Evolutionary conservation across 2,888 invertebrate species (phyloP).

Genomic region (Hololepta plana): DNA sequence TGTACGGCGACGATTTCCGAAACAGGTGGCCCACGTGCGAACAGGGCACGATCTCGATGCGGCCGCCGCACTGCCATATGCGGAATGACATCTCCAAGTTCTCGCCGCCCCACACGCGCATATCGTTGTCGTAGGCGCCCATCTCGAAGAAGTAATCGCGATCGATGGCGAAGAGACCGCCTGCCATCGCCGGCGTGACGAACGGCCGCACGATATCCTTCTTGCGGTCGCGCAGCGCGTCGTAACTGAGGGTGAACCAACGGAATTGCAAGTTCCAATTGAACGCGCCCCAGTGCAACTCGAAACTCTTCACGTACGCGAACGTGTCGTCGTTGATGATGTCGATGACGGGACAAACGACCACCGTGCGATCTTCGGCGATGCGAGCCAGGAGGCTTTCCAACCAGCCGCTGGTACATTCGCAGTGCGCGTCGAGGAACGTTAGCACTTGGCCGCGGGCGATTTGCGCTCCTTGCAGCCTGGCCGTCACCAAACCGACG

Average conservation of each 20-base stretch:
- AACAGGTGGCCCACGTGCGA: conserved; percentile 90
- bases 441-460: conserved; percentile 64
- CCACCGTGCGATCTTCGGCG: conserved; percentile 38
- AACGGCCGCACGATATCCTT: conserved; percentile 49
- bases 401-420: conserved; percentile 61
- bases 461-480: conserved; percentile 55
- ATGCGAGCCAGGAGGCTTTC: conserved; percentile 37
- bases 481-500: conserved; percentile 65
- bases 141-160: conserved; percentile 71
- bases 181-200: conserved; percentile 83
- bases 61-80: conserved; percentile 90
- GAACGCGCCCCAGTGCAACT: conserved; percentile 95
- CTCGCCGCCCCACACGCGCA: conserved; percentile 95
- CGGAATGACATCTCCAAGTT: conserved; percentile 83
- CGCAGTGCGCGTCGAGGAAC: conserved; percentile 88
- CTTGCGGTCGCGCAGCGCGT: conserved; percentile 41
- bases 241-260: conserved; percentile 59
- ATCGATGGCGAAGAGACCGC: conserved; percentile 82
- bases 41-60: conserved; percentile 79
- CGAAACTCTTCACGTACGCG: conserved; percentile 86
- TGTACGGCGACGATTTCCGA: conserved; percentile 83
- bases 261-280: conserved; percentile 90
- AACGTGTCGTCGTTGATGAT: conserved; percentile 93
- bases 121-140: conserved; percentile 54
- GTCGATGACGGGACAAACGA: conserved; percentile 75